Conservation (phyloP, 2,113 vertebrate genomes). For the Glaucidium brasilianum region DNA sequence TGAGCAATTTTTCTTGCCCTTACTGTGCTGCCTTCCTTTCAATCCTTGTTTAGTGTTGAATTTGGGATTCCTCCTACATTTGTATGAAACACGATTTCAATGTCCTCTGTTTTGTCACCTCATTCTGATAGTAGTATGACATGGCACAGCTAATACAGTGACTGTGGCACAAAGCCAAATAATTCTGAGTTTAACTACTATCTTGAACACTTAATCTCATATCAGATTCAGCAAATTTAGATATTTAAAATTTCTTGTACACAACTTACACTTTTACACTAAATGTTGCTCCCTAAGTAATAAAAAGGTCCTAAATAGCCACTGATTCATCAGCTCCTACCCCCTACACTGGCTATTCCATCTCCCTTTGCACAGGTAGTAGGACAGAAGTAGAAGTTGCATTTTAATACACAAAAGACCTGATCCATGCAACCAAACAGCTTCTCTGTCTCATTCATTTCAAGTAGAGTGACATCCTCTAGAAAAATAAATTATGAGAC, state of each 20-base stretch:
- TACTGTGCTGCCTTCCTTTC: slow-evolving; percentile 13
- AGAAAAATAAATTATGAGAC: not conserved
- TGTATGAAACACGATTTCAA: not conserved
- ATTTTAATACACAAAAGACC: not conserved
- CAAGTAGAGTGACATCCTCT: not conserved
- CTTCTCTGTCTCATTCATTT: not conserved
- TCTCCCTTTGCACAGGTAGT: not conserved
- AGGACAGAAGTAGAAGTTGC: not conserved
- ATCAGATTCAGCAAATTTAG: not conserved
- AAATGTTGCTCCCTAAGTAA: not conserved
- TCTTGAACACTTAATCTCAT: not conserved
- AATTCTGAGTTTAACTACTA: not conserved
- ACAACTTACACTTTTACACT: not conserved
- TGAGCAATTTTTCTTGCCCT: slow-evolving; percentile 15
- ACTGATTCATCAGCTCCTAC: not conserved
- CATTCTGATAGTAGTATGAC: not conserved
- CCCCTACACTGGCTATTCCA: not conserved
- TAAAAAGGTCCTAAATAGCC: not conserved
- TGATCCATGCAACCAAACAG: not conserved
- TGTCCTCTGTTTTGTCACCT: not conserved
- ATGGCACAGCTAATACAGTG: not conserved
- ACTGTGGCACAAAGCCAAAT: not conserved
- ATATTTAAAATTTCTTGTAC: not conserved
- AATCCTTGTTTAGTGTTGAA: not conserved
- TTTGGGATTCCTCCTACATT: slow-evolving; percentile 12